A percentile compares a stretch with the other conserved stretches of the same genome.
These are phyloP conservation scores for Norana najaformis DNA, from an alignment of 2,888 invertebrate species.

Conservation along the genomic window DNA sequence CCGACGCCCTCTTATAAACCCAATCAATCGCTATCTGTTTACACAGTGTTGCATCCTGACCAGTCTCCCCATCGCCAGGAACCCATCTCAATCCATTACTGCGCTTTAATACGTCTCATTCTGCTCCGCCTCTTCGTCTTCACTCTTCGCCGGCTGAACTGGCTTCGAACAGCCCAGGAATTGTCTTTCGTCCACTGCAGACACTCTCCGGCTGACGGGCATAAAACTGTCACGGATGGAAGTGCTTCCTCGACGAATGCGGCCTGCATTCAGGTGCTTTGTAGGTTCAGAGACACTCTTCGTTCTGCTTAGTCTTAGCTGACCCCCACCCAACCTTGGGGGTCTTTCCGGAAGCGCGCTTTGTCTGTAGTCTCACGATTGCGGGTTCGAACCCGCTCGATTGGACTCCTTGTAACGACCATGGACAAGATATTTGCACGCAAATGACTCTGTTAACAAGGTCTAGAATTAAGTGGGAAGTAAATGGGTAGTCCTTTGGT, in stretches of 20 bases:
- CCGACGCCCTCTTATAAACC: not conserved
- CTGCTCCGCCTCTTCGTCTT: not conserved
- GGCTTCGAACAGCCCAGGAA: not conserved
- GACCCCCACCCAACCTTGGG: not conserved
- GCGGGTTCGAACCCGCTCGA: not conserved
- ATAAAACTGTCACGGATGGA: not conserved
- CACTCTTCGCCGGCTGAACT: not conserved
- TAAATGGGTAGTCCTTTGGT: not conserved
- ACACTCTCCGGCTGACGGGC: not conserved
- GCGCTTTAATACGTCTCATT: not conserved
- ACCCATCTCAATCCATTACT: not conserved
- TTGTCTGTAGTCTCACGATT: not conserved
- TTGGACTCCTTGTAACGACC: not conserved
- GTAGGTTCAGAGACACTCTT: not conserved
- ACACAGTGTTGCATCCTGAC: not conserved
- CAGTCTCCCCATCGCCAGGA: not conserved
- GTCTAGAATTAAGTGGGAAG: not conserved
- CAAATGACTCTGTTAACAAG: not conserved
- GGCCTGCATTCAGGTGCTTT: not conserved
- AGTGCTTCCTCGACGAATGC: not conserved
- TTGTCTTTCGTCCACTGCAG: conserved; percentile 6
- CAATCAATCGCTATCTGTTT: not conserved
- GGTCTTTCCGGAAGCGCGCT: not conserved
- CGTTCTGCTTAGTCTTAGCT: not conserved
- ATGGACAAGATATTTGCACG: not conserved